phyloP scores from a whole-genome alignment of 2,113 vertebrate genomes.

The Nansenia antarctica region DNA sequence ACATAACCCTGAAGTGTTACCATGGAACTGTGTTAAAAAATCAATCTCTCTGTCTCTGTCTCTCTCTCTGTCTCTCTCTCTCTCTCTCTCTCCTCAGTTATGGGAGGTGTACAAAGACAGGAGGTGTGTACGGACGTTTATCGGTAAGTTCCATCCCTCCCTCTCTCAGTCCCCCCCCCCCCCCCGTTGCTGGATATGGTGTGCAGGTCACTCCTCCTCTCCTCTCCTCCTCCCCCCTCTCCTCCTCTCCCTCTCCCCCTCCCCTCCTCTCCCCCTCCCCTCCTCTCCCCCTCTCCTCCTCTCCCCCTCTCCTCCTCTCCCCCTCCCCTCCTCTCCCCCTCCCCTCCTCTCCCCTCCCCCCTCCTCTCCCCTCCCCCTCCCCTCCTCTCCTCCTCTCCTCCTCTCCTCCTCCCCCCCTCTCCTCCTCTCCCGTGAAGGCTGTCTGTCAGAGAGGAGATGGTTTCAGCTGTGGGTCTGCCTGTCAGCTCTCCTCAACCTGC shows the following conservation, averaged over 20 bases:
- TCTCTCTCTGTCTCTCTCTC: neutral
- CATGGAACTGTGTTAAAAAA: neutral
- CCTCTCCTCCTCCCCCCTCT: no score
- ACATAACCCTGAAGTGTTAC: no score
- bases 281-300: neutral
- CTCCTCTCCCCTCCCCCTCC: neutral
- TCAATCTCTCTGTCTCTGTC: neutral
- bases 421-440: neutral
- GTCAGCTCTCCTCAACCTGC: constrained; percentile 59
- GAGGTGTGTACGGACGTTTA: constrained; percentile 93
- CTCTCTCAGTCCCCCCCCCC: no score
- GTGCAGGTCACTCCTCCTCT: no score
- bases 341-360: no score
- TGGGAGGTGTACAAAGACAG: constrained; percentile 98
- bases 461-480: constrained; percentile 61
- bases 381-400: neutral
- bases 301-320: no score
- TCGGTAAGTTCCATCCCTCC: constrained; percentile 78
- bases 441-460: constrained; percentile 60
- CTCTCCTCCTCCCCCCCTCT: no score
- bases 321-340: neutral
- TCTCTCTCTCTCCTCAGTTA: constrained; percentile 66
- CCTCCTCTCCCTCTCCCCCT: neutral
- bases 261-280: no score
- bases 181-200: no score